Evolutionary conservation across 2,113 vertebrate species (phyloP), one percentile per base, ranked within the genome.

Genomic region (Coptodon rendalli): DNA sequence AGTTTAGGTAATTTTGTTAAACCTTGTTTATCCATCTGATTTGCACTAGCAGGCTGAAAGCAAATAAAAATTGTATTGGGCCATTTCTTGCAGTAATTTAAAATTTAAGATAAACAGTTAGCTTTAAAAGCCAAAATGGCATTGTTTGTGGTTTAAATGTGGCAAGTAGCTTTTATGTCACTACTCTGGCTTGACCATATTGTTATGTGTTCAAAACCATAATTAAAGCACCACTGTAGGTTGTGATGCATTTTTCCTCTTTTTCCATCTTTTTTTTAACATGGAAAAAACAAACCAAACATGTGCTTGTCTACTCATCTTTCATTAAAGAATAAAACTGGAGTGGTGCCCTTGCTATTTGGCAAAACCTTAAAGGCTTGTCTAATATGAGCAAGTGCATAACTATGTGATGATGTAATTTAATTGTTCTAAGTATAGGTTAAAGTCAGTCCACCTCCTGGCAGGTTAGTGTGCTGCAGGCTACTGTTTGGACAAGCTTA

Each of bases 361-460:
- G 91, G 92, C 87, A 91, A 88, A 92, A 84, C 73, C 71, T 88
- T 85, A 36, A 78, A 83, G 59, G 89, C 84, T 87, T 92, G 87
- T 86, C 90, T 92, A 90, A 94, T 89, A 57, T 86, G 92, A 95
- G 91, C 87, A 63, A 63, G 66, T 43, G 87, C 91, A 92, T 95
- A 92, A 71, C 91, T 94, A 63, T 91, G 84, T 56, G 80, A 86
- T 94, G 92, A 95, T 89, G 87, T 94, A 56, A 89, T 91, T 92
- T 83, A 86, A 95, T 94, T 95, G 92, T 95, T 95, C 87, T 84
- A 85, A 91, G 87, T 88, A 78, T 90, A 89, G 81, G 89, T 89
- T 87, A 89, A 91, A 90, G 83, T 84, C 87, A 78, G 79, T 91
- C 68, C 19, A 14, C 12, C 76, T 81, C 9, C 27, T 82, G 29